phyloP scores from a whole-genome alignment of 2,888 invertebrate species.

The Melanophora roralis region DNA sequence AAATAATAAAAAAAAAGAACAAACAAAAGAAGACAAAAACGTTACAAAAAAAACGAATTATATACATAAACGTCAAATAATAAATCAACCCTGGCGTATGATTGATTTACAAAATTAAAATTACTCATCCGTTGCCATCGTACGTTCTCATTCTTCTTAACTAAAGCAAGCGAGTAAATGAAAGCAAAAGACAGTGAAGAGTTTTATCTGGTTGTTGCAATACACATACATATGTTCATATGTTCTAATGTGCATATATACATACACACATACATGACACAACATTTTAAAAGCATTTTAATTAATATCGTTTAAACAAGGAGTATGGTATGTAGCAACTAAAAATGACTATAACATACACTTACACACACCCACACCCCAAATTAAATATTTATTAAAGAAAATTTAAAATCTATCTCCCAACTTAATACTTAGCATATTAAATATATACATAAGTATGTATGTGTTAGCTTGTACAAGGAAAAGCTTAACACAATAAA shows the following conservation, averaged over 20 bases:
- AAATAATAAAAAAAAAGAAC: neutral
- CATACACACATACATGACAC: too few species aligned
- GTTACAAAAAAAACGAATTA: neutral
- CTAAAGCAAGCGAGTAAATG: neutral
- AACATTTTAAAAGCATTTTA: too few species aligned
- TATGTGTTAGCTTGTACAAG: too few species aligned
- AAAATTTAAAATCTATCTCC: too few species aligned
- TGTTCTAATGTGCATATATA: neutral
- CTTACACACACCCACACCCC: too few species aligned
- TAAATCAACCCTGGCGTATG: slow-evolving; percentile 45
- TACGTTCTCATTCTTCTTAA: neutral
- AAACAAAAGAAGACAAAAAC: neutral
- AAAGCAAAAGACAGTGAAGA: neutral
- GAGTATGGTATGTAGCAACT: too few species aligned
- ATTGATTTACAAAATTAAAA: slow-evolving; percentile 43
- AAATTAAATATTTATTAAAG: too few species aligned
- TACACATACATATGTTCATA: neutral
- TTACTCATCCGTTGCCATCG: slow-evolving; percentile 5
- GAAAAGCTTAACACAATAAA: too few species aligned
- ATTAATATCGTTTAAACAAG: too few species aligned
- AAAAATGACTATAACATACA: too few species aligned
- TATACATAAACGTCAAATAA: slow-evolving; percentile 16
- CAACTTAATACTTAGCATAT: too few species aligned
- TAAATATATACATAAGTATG: too few species aligned
- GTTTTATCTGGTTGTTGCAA: slow-evolving; percentile 13